phyloP scores from a whole-genome alignment of 2,888 invertebrate species.

The Sycophila texana region DNA sequence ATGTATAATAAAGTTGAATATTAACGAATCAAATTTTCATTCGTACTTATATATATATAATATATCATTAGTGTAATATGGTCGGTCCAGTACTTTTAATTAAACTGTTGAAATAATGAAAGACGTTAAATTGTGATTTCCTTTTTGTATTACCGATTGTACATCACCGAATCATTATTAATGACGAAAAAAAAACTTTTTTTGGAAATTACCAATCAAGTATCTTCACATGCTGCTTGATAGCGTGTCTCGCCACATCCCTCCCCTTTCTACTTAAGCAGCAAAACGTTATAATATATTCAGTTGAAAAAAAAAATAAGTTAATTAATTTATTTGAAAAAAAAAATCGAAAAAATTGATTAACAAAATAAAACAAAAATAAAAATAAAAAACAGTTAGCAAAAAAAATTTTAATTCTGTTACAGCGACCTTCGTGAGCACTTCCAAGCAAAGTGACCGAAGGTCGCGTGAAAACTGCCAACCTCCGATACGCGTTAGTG shows the following conservation, averaged over 20 bases:
- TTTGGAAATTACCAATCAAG: neutral
- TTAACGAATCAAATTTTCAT: slow-evolving; percentile 15
- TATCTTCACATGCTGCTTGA: neutral
- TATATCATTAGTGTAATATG: too few species aligned
- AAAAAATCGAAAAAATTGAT: neutral
- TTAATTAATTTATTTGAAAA: neutral
- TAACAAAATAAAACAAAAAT: neutral
- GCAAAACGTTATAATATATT: too few species aligned
- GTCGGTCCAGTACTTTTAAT: slow-evolving; percentile 32
- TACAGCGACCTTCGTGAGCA: too few species aligned
- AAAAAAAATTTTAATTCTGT: too few species aligned
- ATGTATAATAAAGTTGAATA: slow-evolving; percentile 22
- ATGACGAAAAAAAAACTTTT: too few species aligned
- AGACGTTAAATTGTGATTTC: neutral
- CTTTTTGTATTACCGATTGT: neutral
- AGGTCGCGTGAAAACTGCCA: slow-evolving; percentile 42
- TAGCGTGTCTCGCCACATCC: neutral
- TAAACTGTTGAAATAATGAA: slow-evolving; percentile 3
- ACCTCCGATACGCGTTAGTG: slow-evolving; percentile 28
- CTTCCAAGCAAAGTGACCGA: too few species aligned
- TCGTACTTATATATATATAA: slow-evolving; percentile 6
- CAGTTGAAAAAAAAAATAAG: too few species aligned
- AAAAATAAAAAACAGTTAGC: too few species aligned
- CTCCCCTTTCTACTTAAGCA: neutral
- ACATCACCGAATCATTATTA: neutral